These are phyloP conservation scores for Philereme transversata DNA, from an alignment of 2,888 invertebrate genomes.

Conservation along the genomic window DNA sequence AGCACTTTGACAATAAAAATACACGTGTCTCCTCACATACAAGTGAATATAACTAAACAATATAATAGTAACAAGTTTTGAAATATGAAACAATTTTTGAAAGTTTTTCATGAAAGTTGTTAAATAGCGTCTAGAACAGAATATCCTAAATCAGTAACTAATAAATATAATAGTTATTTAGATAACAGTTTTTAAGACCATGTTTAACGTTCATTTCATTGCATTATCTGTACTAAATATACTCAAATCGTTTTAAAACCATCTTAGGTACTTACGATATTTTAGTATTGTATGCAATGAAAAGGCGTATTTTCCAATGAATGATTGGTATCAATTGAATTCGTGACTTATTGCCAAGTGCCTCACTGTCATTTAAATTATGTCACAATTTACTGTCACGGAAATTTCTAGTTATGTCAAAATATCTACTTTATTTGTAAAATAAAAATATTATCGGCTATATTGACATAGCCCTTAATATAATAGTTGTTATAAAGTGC, in stretches of 20 bases:
- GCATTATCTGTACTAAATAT: conserved; percentile 11
- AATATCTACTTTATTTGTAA: background rate
- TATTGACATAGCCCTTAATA: conserved; percentile 7
- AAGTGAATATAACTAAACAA: conserved; percentile 15
- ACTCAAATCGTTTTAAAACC: background rate
- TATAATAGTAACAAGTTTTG: conserved; percentile 18
- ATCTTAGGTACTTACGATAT: background rate
- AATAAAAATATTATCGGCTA: conserved; percentile 3
- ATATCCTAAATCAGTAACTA: conserved; percentile 8
- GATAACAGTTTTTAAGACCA: background rate
- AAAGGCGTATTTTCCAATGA: conserved; percentile 13
- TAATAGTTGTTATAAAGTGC: background rate
- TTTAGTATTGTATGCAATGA: conserved; percentile 19
- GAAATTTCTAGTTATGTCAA: conserved; percentile 6
- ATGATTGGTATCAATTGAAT: conserved; percentile 15
- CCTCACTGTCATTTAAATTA: conserved; percentile 21
- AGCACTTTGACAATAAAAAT: conserved; percentile 39
- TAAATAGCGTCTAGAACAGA: conserved; percentile 24
- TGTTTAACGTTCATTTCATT: conserved; percentile 3
- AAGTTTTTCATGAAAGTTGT: conserved; percentile 36
- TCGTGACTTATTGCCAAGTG: conserved; percentile 27
- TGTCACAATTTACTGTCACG: conserved; percentile 20
- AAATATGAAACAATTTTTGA: conserved; percentile 30
- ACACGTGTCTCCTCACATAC: conserved; percentile 19
- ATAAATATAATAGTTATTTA: background rate